phyloP scores from a whole-genome alignment of 2,113 vertebrate species.

The Alces alces region DNA sequence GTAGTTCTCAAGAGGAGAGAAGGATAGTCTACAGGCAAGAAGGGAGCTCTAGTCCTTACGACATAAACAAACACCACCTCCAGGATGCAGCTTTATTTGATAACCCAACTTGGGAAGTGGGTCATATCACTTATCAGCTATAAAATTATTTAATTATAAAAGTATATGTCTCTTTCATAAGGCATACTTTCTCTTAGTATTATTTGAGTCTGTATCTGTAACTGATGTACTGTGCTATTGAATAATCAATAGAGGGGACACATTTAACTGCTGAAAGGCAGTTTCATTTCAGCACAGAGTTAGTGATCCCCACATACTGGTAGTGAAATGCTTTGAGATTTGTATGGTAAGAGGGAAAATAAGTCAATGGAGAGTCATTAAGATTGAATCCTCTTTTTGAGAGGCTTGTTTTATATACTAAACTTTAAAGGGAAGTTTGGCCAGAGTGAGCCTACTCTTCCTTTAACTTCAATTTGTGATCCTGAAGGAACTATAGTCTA shows the following conservation, averaged over 20 bases:
- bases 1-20: not conserved
- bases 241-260: not conserved
- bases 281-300: not conserved
- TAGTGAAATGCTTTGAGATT: not conserved
- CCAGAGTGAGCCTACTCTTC: not conserved
- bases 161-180: not conserved
- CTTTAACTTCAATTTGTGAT: not conserved
- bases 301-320: not conserved
- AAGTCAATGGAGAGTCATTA: not conserved
- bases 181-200: not conserved
- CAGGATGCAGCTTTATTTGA: not conserved
- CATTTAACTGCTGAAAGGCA: not conserved
- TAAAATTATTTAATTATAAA: not conserved
- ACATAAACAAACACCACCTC: not conserved
- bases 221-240: not conserved
- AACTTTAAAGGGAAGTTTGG: constrained; percentile 16
- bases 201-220: not conserved
- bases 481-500: not conserved
- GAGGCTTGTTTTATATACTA: not conserved
- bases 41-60: not conserved
- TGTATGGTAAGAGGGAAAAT: not conserved
- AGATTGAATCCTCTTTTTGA: not conserved
- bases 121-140: not conserved
- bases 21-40: not conserved
- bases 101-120: not conserved